Conservation (phyloP, 2,888 invertebrate species). For the Eilema caniola region DNA sequence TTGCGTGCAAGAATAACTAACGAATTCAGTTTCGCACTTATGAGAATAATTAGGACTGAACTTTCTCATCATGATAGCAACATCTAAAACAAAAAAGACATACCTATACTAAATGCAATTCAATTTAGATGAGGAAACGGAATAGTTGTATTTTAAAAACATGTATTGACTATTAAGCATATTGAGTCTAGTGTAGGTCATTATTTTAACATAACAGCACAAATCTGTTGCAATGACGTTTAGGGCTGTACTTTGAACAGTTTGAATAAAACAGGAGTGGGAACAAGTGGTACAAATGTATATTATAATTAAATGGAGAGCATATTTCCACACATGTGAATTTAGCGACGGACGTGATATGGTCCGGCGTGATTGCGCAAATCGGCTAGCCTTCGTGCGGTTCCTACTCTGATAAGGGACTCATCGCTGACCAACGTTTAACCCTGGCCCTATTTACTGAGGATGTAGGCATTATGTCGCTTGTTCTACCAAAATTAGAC, state of each 20-base stretch:
- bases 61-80: neutral
- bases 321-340: conserved; percentile 74
- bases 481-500: conserved; percentile 43
- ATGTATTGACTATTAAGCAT: neutral
- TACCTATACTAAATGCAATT: neutral
- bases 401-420: conserved; percentile 82
- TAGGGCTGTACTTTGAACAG: conserved; percentile 33
- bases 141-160: neutral
- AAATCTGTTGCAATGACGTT: conserved; percentile 20
- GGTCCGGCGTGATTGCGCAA: conserved; percentile 77
- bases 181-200: neutral
- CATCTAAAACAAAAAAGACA: neutral
- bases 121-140: neutral
- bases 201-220: neutral
- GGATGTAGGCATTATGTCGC: conserved; percentile 65
- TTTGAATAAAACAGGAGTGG: conserved; percentile 25
- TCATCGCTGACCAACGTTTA: conserved; percentile 67
- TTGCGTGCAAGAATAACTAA: neutral
- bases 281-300: conserved; percentile 25
- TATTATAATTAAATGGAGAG: conserved; percentile 54
- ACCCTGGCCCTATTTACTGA: conserved; percentile 83
- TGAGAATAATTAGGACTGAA: neutral
- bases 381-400: conserved; percentile 79
- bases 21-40: neutral
- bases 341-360: conserved; percentile 79